Evolutionary conservation across 2,113 vertebrate genomes (phyloP), one percentile per base, ranked within the genome.

Genomic region (Anoura caudifer): DNA sequence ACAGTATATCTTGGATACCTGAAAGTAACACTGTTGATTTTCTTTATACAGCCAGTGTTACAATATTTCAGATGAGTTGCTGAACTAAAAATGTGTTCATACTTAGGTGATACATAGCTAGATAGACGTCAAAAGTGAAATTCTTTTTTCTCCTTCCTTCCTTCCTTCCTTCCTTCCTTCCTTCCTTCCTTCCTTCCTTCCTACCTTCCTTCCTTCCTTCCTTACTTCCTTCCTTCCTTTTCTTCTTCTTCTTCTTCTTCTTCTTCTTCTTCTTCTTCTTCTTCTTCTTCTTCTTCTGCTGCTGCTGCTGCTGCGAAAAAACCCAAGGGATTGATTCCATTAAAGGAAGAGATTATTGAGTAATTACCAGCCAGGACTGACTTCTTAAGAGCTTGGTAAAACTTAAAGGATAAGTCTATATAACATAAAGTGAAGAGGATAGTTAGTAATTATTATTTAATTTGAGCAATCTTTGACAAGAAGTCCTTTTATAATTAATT

Each of bases 401-500:
- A 96, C 50, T 87, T 79, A 84, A 63, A 83, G 54, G 38, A 73
- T 91, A 88, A 94, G 77, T 89, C 88, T 91, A 84, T 41, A 89
- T 24, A 91, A 59, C 43, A 93, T 38, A 91, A 85, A 87, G 56
- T 94, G 92, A 97, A 97, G 87, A 96, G 94, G 82, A 80, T 95
- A 97, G 94, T 97, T 95, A 69, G 31, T 96, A 97, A 96, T 97
- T 97, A 96, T 94, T 96, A 94, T 94, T 97, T 95, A 97, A 98
- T 97, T 97, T 96, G 91, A 96, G 86, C 70, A 91, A 96, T 97
- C 89, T 96, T 96, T 97, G 92, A 93, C 89, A 96, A 96, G 97
- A 97, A 77, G 63, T 79, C 79, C 63, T 96, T 97, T 94, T 91
- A 96, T 41, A 94, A 96, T 96, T 97, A 97, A 98, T 98, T 97